Percentiles rank a stretch among this genome's conserved stretches.
These are phyloP conservation scores for Candoia aspera DNA, from an alignment of 2,113 vertebrate species.

Conservation along the genomic window DNA sequence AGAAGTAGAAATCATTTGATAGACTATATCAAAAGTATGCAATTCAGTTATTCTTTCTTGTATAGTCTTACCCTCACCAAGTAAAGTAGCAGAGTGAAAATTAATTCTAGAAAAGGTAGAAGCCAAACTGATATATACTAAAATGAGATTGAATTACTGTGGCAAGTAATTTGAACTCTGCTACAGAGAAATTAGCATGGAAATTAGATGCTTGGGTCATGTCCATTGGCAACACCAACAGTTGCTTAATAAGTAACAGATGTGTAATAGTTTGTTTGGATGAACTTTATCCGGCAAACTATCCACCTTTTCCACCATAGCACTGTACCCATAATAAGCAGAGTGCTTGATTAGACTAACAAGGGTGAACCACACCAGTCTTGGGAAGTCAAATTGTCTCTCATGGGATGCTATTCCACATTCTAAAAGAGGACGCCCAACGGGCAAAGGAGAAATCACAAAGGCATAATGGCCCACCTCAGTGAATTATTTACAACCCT, in stretches of 20 bases:
- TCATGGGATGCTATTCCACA: neutral
- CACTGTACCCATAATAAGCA: neutral
- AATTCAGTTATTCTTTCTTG: neutral
- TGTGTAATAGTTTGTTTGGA: neutral
- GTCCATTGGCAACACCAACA: neutral
- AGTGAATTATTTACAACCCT: conserved; percentile 13
- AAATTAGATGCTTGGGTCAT: neutral
- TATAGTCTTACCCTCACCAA: neutral
- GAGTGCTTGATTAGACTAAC: neutral
- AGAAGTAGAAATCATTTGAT: neutral
- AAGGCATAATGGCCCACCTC: conserved; percentile 1
- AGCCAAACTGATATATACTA: neutral
- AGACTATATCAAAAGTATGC: neutral
- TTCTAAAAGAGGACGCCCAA: neutral
- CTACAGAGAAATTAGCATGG: neutral
- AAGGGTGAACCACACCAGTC: neutral
- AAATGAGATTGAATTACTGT: neutral
- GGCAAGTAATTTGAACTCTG: neutral
- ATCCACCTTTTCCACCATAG: neutral
- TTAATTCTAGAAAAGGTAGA: neutral
- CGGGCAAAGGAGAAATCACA: neutral
- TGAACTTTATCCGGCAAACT: neutral
- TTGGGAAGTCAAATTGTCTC: neutral
- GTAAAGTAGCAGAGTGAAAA: neutral
- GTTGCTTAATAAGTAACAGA: neutral